Conservation (phyloP, 1,140 invertebrate species). For the Anastrepha obliqua region DNA sequence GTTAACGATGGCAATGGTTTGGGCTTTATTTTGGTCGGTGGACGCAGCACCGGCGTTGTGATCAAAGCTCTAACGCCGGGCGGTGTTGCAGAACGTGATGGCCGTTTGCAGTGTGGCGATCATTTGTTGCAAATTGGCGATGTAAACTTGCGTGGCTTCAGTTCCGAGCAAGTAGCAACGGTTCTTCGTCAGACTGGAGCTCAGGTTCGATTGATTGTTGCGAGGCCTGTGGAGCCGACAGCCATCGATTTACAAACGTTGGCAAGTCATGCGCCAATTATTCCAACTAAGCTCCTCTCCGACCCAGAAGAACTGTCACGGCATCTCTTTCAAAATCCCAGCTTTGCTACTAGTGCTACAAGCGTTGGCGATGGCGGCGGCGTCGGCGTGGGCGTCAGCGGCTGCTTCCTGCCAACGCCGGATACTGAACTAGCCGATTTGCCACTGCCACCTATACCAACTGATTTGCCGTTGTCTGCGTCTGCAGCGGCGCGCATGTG, state of each 20-base stretch:
- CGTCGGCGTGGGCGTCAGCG: conserved; percentile 59
- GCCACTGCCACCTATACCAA: conserved; percentile 70
- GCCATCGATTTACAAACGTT: conserved; percentile 80
- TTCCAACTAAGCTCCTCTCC: conserved; percentile 87
- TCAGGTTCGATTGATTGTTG: conserved; percentile 92
- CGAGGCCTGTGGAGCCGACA: conserved; percentile 86
- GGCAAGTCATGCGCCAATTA: conserved; percentile 82
- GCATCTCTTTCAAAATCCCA: conserved; percentile 81
- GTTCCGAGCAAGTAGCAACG: conserved; percentile 93
- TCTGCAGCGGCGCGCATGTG: conserved; percentile 59
- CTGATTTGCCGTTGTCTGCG: conserved; percentile 56
- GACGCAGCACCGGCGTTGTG: conserved; percentile 95
- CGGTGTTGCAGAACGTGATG: conserved; percentile 93
- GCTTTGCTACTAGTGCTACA: conserved; percentile 66
- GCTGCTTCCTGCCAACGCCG: conserved; percentile 58
- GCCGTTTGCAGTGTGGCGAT: conserved; percentile 91
- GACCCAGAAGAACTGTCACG: conserved; percentile 88
- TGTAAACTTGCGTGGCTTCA: conserved; percentile 92
- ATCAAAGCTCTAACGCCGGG: conserved; percentile 94
- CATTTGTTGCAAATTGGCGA: conserved; percentile 96
- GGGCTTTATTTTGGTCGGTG: conserved; percentile 95
- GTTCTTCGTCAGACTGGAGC: conserved; percentile 91
- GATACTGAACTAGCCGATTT: conserved; percentile 69
- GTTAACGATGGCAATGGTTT: conserved; percentile 88
- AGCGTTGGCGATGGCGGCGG: conserved; percentile 56